Base-by-base conservation (phyloP, 2,797 vertebrate genomes). In the Garrulus glandarius region DNA sequence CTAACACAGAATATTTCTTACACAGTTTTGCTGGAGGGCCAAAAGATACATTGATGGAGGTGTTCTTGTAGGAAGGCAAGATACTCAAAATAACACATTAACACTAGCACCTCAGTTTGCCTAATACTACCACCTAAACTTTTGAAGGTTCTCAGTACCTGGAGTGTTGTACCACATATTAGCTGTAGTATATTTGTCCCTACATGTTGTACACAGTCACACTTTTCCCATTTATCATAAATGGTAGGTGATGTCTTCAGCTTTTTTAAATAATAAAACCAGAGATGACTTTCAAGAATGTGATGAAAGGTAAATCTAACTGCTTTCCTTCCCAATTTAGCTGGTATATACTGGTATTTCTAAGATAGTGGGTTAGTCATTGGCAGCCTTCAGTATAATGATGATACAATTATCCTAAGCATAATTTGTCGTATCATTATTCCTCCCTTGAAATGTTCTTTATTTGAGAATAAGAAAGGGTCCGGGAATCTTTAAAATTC, bases 381-480 rank as follows among this genome's bases (percentile, higher is more conserved):
- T 60, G 64, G 26, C 77, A 95, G 50, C 30, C 43, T 64, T 93
- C 84, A 91, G 74, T 55, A 93, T 94, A 95, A 93, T 41, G 44
- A 92, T 92, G 64, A 90, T 69, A 53, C 59, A 82, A 89, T 88
- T 82, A 88, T 11, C n/a, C 24, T 29, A 72, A 96, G 71, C 36
- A 81, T 65, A 36, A 71, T 84, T 87, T 92, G 27, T 84, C 18
- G 26, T 44, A 84, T 83, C 63, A 84, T 83, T 82, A 82, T 9
- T 5, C 57, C 71, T 82, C 43, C 39, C 13, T 76, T 93, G 46
- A 85, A 84, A 83, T 16, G 47, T 72, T 92, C 44, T 74, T 72
- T 82, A 69, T 85, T 68, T 79, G 17, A 91, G 85, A 81, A 79
- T 49, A 63, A 88, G 43, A 87, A 78, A 29, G 8, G 9, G 20